Percentiles rank a stretch among this genome's conserved stretches.
Conservation (phyloP, 2,797 vertebrate species). For the Novumbra hubbsi region DNA sequence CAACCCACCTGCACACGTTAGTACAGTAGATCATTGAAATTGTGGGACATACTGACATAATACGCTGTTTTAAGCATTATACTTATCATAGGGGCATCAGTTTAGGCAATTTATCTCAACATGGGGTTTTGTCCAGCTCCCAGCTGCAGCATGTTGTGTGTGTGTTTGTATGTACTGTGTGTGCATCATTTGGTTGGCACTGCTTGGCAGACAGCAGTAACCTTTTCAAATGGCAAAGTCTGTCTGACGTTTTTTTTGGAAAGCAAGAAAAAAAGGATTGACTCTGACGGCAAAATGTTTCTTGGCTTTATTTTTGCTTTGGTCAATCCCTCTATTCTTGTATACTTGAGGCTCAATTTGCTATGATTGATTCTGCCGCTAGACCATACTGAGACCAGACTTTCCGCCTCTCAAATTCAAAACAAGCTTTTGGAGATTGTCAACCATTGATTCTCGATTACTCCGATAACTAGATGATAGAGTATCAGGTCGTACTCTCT, state of each 20-base stretch:
- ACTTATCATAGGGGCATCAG: background rate
- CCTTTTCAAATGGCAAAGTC: slow-evolving; percentile 71
- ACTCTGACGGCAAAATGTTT: slow-evolving; percentile 48
- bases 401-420: slow-evolving; percentile 40
- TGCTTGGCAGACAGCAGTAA: slow-evolving; percentile 59
- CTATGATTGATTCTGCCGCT: slow-evolving; percentile 54
- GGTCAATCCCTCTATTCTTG: slow-evolving; percentile 52
- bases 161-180: background rate
- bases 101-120: too few species aligned
- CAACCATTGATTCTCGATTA: slow-evolving; percentile 63
- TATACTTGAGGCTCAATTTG: slow-evolving; percentile 60
- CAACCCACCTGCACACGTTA: background rate
- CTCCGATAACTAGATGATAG: slow-evolving; percentile 36
- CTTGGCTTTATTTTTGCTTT: slow-evolving; percentile 50
- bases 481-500: slow-evolving; percentile 38
- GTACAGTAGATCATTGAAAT: too few species aligned
- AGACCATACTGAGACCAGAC: slow-evolving; percentile 10
- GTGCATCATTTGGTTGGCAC: slow-evolving; percentile 36
- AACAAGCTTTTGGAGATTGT: slow-evolving; percentile 61
- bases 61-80: too few species aligned
- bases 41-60: too few species aligned
- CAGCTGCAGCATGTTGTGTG: background rate
- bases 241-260: slow-evolving; percentile 58
- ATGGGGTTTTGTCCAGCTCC: too few species aligned
- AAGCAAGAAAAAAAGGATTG: slow-evolving; percentile 50